Evolutionary conservation across 2,797 vertebrate genomes (phyloP), one percentile per base, ranked within the genome.

Genomic region (Pitangus sulphuratus): DNA sequence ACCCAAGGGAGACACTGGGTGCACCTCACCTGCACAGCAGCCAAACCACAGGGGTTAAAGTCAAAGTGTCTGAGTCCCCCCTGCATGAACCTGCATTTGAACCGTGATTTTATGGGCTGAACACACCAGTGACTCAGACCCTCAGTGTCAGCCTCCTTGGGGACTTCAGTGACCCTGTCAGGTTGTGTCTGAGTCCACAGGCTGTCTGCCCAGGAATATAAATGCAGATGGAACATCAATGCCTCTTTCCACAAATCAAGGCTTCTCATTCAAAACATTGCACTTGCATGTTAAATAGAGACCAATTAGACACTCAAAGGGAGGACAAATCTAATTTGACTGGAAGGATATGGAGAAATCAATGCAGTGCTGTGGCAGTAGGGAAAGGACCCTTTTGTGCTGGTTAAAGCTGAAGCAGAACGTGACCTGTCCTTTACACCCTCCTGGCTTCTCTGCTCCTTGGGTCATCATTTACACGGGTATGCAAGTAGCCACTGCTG

Each of bases 181-280:
- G 74, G 28, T 4, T 65, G 39, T 57, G 47, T 66, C 84, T 89
- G 70, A 74, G 62, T 26, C 84, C 92, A 72, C 78, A 74, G 58
- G 35, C 89, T 94, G 66, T 62, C 84, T 78, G 81, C 66, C 71
- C 11, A 26, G 62, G 78, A 89, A 83, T 74, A 64, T 70, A 95
- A 95, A 91, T 58, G 76, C 5, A 70, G 91, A 80, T 22, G 62
- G 87, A 94, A 87, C 5, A 15, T 77, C 94, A 92, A 11, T 28
- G 71, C 68, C 44, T 87, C 71, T 35, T 70, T 56, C 79, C 82
- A 91, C 91, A 93, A 95, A 93, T 91, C 79, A 92, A 89, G 84
- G 64, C 47, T 74, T 80, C 84, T 93, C 33, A 28, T 95, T 94
- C 92, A 88, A 93, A 93, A 61, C 62, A 89, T 47, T 86, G 69